A percentile compares a stretch with the other conserved stretches of the same genome.
phyloP scores from a whole-genome alignment of 1,140 invertebrate species.

The Magallana angulata region DNA sequence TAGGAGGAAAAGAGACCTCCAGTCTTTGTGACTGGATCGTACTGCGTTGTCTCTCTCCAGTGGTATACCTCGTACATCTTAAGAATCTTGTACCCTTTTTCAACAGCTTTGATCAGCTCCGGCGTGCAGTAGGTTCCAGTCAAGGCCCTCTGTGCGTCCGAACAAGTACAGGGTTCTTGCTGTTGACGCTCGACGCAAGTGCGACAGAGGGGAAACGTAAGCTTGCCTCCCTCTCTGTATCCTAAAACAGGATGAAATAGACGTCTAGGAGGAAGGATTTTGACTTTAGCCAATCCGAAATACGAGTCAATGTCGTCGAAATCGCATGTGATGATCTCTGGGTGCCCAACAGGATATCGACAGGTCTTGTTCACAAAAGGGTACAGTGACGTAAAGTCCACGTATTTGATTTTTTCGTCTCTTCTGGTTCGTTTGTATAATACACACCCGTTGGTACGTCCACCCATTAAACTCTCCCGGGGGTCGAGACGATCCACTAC shows the following conservation, averaged over 20 bases:
- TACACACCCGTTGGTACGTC: conserved; percentile 45
- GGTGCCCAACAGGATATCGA: conserved; percentile 46
- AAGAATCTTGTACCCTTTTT: conserved; percentile 48
- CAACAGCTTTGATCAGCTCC: conserved; percentile 10
- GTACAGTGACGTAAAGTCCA: conserved; percentile 56
- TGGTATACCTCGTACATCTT: conserved; percentile 52
- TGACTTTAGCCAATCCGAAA: conserved; percentile 47
- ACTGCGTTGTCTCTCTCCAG: conserved; percentile 25
- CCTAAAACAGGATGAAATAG: conserved; percentile 45
- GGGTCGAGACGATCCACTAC: conserved; percentile 49
- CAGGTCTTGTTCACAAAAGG: conserved; percentile 51
- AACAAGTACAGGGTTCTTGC: conserved; percentile 42
- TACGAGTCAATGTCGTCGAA: conserved; percentile 30
- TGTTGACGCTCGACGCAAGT: conserved; percentile 37
- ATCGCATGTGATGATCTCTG: conserved; percentile 45
- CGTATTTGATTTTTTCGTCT: conserved; percentile 49
- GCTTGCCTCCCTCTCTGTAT: conserved; percentile 37
- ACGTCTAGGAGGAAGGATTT: conserved; percentile 35
- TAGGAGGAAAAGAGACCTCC: conserved; percentile 57
- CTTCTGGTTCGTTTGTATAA: not conserved
- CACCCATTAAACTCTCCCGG: conserved; percentile 62
- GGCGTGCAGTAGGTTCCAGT: conserved; percentile 39
- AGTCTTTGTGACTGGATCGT: conserved; percentile 25
- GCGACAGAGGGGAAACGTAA: conserved; percentile 47
- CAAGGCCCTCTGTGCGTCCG: conserved; percentile 28